Base-by-base conservation (phyloP, 2,797 vertebrate genomes). In the Lerista edwardsae region DNA sequence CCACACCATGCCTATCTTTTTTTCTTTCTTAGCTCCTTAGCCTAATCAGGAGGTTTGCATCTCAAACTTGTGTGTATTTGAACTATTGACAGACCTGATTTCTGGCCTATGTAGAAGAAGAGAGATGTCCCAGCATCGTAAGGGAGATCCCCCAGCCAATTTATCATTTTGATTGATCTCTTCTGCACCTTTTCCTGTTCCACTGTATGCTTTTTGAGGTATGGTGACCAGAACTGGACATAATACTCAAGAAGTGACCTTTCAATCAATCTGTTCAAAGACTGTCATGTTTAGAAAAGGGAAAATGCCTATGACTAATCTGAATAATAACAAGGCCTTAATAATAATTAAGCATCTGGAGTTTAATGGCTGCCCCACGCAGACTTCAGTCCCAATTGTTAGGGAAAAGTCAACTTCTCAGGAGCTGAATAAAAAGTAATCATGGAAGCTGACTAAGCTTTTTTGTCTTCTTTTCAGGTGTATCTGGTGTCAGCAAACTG, bases 401-500 rank as follows among this genome's bases (percentile, higher is more conserved):
- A 17, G 15, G 51, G 15, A 55, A 55, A 55, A 17, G 14, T 55
- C 51, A 19, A 10, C 51, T 55, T 55, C 41, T 44, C 65, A 17
- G 0, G 25, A 41, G 17, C 9, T 47, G 7, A n/a, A 71, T 8
- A 3, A 6, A 34, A 68, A 44, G 71, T 44, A 34, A 44, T 27
- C 39, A 31, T n/a, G 21, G 36, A 27, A 31, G 1, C 64, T 34
- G 3, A 15, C 67, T 76, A n/a, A 84, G 34, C 34, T 27, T 29
- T 79, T 47, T 81, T 3, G 80, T 85, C 86, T 75, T 75, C 57
- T 79, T 44, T 41, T 47, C 92, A 99, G 98, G 87, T 99, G 98
- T 90, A 93, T 98, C 90, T 99, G 98, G 98, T 99, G 98, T 93
- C 98, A 99, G 96, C 95, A 89, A 90, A 98, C 97, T 0, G 97